These are phyloP conservation scores for Muraenolepis orangiensis DNA, from an alignment of 2,797 vertebrate genomes.

Conservation along the genomic window DNA sequence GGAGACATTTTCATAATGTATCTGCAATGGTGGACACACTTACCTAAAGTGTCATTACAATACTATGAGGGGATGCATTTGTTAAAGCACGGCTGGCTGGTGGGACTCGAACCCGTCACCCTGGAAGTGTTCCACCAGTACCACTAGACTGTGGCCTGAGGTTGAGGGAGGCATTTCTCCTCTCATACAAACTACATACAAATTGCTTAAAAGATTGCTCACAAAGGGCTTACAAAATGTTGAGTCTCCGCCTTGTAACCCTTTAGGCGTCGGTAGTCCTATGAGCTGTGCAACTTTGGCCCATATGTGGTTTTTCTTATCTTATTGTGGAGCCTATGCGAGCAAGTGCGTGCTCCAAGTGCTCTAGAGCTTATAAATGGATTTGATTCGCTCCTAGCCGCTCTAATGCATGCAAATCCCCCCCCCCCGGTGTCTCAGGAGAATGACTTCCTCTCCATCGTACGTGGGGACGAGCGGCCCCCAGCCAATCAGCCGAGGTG, in stretches of 20 bases:
- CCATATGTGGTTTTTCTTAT: slow-evolving; percentile 1
- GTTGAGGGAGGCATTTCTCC: too few species aligned
- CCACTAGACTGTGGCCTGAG: neutral
- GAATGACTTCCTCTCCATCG: slow-evolving; percentile 57
- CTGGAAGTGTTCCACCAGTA: neutral
- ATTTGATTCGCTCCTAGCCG: slow-evolving; percentile 61
- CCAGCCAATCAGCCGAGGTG: slow-evolving; percentile 44
- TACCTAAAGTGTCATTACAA: neutral
- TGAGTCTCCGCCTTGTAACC: slow-evolving; percentile 10
- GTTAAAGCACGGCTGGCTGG: neutral
- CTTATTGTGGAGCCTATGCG: slow-evolving; percentile 12
- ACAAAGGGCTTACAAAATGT: slow-evolving; percentile 36
- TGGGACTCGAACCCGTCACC: neutral
- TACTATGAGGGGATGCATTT: neutral
- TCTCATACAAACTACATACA: too few species aligned
- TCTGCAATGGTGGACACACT: neutral
- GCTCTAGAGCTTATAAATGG: slow-evolving; percentile 54
- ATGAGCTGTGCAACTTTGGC: neutral
- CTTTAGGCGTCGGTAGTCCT: neutral
- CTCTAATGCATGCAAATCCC: slow-evolving; percentile 71
- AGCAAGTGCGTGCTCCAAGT: neutral
- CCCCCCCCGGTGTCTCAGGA: slow-evolving; percentile 52
- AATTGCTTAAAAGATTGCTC: neutral
- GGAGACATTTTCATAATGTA: too few species aligned
- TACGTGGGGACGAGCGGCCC: slow-evolving; percentile 55